These are phyloP conservation scores for Leptodactylus fuscus DNA, from an alignment of 2,113 vertebrate species.

Conservation along the genomic window DNA sequence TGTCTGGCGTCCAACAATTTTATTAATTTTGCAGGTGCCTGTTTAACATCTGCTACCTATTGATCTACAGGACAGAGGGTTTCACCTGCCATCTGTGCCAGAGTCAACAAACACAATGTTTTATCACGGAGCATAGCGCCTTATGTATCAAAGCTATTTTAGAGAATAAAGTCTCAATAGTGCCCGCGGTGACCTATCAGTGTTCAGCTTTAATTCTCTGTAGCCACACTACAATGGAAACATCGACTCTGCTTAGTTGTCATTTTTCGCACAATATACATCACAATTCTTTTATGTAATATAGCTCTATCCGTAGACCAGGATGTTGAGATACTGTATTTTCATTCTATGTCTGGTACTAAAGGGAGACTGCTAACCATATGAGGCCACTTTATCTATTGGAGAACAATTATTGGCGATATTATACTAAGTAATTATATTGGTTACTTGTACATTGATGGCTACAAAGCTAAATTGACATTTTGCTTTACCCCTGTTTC, in stretches of 20 bases:
- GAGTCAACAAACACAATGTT: background rate
- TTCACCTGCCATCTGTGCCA: background rate
- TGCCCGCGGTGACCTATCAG: background rate
- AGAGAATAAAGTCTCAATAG: background rate
- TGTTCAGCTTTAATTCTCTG: background rate
- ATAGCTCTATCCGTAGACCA: too few species aligned
- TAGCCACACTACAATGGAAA: background rate
- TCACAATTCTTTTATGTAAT: background rate
- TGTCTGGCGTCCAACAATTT: background rate
- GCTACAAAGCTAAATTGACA: background rate
- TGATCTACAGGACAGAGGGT: background rate
- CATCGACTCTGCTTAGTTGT: background rate
- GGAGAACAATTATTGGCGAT: too few species aligned
- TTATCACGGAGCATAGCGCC: background rate
- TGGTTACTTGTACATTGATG: background rate
- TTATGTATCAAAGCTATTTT: background rate
- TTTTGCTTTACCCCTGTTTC: background rate
- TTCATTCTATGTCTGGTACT: too few species aligned
- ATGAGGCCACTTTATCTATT: too few species aligned
- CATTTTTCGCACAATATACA: background rate
- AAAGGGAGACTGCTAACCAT: too few species aligned
- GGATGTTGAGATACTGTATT: too few species aligned
- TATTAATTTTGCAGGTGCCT: background rate
- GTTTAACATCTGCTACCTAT: background rate
- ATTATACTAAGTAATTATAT: too few species aligned